Conservation (phyloP, 2,113 vertebrate genomes). For the Phoenicopterus ruber region DNA sequence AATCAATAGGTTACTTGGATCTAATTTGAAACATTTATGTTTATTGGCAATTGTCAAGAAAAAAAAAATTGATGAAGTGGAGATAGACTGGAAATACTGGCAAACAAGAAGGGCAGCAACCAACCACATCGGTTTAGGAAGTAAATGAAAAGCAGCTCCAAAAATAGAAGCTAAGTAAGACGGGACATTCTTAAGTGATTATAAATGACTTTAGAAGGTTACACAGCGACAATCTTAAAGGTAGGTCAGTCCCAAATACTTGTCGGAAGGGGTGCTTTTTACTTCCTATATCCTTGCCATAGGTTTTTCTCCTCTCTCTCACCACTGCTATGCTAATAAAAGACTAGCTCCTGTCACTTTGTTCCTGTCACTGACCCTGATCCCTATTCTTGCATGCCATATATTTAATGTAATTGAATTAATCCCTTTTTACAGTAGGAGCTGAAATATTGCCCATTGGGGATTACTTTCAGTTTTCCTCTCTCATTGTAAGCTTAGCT, state of each 20-base stretch:
- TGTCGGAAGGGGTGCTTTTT: background rate
- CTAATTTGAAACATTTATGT: background rate
- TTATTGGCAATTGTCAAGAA: background rate
- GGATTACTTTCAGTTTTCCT: background rate
- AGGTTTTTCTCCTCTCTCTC: background rate
- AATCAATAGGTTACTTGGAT: background rate
- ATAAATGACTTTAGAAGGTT: background rate
- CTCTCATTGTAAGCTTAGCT: background rate
- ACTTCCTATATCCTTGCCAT: background rate
- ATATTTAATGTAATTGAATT: constrained; percentile 22
- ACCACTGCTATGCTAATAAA: background rate
- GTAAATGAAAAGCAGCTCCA: background rate
- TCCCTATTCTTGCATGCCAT: background rate
- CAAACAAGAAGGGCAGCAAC: background rate
- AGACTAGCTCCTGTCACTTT: background rate
- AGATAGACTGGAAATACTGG: background rate
- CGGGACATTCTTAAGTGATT: background rate
- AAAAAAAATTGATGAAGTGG: background rate
- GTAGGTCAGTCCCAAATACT: background rate
- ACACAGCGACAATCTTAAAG: background rate
- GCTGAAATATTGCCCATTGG: background rate
- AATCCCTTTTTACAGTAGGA: constrained; percentile 4
- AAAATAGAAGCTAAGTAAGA: background rate
- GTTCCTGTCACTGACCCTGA: background rate
- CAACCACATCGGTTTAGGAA: background rate